These are phyloP conservation scores for Anthoscopus minutus DNA, from an alignment of 2,113 vertebrate species.

Conservation along the genomic window DNA sequence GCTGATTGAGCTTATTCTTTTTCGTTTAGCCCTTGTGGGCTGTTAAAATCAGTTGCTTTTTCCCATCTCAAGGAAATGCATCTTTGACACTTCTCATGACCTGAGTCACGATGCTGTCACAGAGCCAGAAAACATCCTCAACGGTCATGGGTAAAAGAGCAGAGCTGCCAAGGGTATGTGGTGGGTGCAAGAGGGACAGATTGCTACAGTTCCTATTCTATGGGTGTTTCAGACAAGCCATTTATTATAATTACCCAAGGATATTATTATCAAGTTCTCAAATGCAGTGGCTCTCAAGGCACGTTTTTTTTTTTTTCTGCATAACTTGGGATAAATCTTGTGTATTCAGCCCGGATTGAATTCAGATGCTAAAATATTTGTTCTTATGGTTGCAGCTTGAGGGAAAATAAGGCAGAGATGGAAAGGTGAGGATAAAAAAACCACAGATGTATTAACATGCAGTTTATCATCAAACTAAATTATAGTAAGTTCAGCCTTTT, in stretches of 20 bases:
- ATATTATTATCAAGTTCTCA: slow-evolving; percentile 55
- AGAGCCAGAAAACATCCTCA: slow-evolving; percentile 74
- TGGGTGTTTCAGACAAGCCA: slow-evolving; percentile 50
- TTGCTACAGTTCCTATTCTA: slow-evolving; percentile 9
- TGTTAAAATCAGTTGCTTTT: slow-evolving; percentile 74
- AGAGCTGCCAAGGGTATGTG: slow-evolving; percentile 38
- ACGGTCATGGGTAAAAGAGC: slow-evolving; percentile 67
- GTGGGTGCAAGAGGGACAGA: slow-evolving; percentile 17
- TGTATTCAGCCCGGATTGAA: not conserved
- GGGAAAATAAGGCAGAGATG: not conserved
- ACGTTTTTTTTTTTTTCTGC: not conserved
- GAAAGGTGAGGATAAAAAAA: not conserved
- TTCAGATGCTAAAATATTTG: not conserved
- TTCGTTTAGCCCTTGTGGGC: slow-evolving; percentile 55
- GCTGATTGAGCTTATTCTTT: slow-evolving; percentile 63
- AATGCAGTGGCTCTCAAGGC: slow-evolving; percentile 17
- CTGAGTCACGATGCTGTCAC: slow-evolving; percentile 75
- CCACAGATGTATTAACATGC: not conserved
- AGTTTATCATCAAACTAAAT: not conserved
- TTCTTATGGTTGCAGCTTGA: not conserved
- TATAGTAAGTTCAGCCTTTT: not conserved
- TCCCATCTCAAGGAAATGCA: slow-evolving; percentile 81
- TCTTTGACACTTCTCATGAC: slow-evolving; percentile 91
- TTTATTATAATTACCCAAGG: slow-evolving; percentile 55
- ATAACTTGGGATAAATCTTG: not conserved